These are phyloP conservation scores for Desmophyllum pertusum DNA, from an alignment of 92 coral and sea anemone genomes.

Conservation along the genomic window DNA sequence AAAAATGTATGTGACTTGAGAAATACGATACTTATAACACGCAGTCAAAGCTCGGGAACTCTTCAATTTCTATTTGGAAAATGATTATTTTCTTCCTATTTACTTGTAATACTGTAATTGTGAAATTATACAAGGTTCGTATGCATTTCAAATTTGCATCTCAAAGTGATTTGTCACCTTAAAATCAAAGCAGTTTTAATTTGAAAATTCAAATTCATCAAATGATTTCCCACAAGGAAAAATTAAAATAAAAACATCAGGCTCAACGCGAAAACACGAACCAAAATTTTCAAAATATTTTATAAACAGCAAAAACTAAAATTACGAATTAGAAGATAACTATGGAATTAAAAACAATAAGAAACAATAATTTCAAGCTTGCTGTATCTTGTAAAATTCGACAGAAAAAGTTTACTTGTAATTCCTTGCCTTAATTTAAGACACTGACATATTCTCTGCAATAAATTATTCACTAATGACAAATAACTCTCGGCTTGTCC, in stretches of 20 bases:
- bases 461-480: constrained; percentile 16
- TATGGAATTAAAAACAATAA: neutral
- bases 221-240: constrained; percentile 14
- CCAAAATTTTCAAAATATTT: constrained; percentile 1
- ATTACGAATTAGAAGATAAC: neutral
- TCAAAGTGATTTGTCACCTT: constrained; percentile 1
- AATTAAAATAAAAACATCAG: constrained; percentile 15
- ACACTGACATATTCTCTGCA: neutral
- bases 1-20: neutral
- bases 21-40: neutral
- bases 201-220: constrained; percentile 5
- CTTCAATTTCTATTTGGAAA: neutral
- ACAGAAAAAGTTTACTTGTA: neutral
- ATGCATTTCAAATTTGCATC: neutral
- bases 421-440: neutral
- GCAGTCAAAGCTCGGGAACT: neutral
- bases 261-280: neutral
- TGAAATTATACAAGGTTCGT: neutral
- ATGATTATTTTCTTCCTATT: neutral
- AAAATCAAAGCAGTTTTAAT: neutral
- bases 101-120: neutral
- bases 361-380: neutral
- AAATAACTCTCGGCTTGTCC: constrained; percentile 18
- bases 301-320: neutral
- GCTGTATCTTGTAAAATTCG: neutral